Conservation (phyloP, 2,888 invertebrate species). For the Rhyacophila evoluta region DNA sequence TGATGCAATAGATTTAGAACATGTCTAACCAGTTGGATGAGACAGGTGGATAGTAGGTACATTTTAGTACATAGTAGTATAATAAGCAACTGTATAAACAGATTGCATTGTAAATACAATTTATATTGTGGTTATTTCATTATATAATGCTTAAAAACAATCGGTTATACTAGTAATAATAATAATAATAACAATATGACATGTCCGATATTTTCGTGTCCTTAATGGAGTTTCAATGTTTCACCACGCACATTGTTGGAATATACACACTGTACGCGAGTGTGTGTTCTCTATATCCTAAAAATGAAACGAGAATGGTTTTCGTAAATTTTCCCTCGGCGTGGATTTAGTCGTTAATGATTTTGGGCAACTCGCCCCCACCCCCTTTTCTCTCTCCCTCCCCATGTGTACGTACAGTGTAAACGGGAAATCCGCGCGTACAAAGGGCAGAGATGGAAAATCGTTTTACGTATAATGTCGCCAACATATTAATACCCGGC, state of each 20-base stretch:
- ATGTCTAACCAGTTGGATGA: too few species aligned
- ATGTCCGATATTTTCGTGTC: constrained; percentile 14
- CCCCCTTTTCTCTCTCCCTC: background rate
- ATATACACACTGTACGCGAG: background rate
- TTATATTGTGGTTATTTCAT: background rate
- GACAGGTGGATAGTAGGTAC: too few species aligned
- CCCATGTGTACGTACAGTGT: background rate
- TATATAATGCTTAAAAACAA: constrained; percentile 2
- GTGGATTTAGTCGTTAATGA: constrained; percentile 24
- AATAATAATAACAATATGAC: constrained; percentile 8
- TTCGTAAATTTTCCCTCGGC: constrained; percentile 24
- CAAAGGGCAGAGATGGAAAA: constrained; percentile 7
- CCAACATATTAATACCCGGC: too few species aligned
- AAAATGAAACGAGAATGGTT: constrained; percentile 22
- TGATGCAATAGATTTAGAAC: too few species aligned
- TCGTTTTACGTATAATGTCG: background rate
- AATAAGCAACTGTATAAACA: too few species aligned
- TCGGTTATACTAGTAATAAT: background rate
- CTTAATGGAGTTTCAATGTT: constrained; percentile 14
- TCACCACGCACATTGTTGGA: too few species aligned
- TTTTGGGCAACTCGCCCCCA: background rate
- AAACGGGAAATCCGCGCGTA: constrained; percentile 22
- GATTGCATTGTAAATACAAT: too few species aligned
- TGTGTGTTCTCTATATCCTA: constrained; percentile 10
- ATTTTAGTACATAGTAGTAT: too few species aligned